Conservation (phyloP, 2,888 invertebrate genomes). For the Leucophora obtusa region DNA sequence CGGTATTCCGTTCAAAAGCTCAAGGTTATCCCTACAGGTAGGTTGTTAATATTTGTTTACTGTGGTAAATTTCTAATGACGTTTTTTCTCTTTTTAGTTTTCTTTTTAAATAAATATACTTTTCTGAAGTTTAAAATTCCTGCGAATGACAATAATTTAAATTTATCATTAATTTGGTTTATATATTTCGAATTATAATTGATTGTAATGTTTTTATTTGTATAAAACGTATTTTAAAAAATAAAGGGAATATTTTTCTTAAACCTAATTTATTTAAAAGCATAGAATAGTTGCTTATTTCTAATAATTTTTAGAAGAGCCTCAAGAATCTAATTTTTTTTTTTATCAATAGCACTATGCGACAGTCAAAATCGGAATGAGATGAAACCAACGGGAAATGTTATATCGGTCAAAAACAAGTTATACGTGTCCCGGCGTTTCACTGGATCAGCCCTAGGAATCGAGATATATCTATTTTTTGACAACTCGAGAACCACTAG, state of each 20-base stretch:
- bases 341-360: no score
- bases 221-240: conserved; percentile 28
- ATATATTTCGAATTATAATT: conserved; percentile 29
- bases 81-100: conserved; percentile 69
- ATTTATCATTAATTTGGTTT: conserved; percentile 57
- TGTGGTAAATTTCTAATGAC: neutral
- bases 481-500: no score
- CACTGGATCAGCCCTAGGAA: no score
- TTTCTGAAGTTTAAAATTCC: conserved; percentile 35
- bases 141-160: conserved; percentile 40
- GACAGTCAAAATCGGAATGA: no score
- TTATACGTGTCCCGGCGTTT: no score
- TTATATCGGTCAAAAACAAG: no score
- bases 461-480: no score
- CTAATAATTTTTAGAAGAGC: no score
- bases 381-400: no score
- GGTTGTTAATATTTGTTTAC: conserved; percentile 56
- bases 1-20: conserved; percentile 98
- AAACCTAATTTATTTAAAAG: neutral
- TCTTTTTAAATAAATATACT: conserved; percentile 72
- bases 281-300: no score
- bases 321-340: no score
- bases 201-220: conserved; percentile 35
- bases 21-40: conserved; percentile 99
- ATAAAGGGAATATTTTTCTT: conserved; percentile 19